Base-by-base conservation (phyloP, 2,888 invertebrate species). In the Acronicta aceris region DNA sequence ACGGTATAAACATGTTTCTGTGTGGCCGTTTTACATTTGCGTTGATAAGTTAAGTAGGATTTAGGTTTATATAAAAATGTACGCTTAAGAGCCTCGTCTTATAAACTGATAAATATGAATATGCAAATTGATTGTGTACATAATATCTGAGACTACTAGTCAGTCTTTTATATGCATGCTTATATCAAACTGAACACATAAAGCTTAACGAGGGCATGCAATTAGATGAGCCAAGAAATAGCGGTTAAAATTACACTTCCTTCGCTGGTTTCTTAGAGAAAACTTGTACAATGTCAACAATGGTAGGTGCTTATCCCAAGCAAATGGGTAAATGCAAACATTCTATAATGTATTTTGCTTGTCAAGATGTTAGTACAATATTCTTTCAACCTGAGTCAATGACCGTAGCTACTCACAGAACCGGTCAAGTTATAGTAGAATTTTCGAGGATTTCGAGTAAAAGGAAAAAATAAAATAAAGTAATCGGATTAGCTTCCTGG, bases 201-300 rank as follows among this genome's bases (percentile, higher is more conserved):
- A 73, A 74, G 47, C 54, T 60, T 54, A 74, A 64, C 38, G 75
- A 70, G 21, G 54, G 40, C 38, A 55, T 59, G 38, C 27, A 62
- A 69, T 69, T 49, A 65, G 41, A 59, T 56, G 47, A 68, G 12
- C 74, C 57, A 59, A 65, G 66, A 59, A 64, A 71, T 43, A 21
- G 41, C 50, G 53, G 36, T 42, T 54, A 58, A 75, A 65, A 59
- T 52, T 65, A 53, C 33, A 62, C 27, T 59, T 40, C 46, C 52
- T 62, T 53, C 16, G 25, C 61, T 45, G 53, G 48, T 49, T 60
- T 51, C 71, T 74, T 66, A 47, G 58, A 50, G 36, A 41, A 74
- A 78, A 81, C 68, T 79, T 78, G 70, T 56, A 72, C 60, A 76
- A 79, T 74, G 73, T 71, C 62, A 71, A 49, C 56, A 66, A 58